Conservation (phyloP, 2,113 vertebrate species). For the Scolopax mira region DNA sequence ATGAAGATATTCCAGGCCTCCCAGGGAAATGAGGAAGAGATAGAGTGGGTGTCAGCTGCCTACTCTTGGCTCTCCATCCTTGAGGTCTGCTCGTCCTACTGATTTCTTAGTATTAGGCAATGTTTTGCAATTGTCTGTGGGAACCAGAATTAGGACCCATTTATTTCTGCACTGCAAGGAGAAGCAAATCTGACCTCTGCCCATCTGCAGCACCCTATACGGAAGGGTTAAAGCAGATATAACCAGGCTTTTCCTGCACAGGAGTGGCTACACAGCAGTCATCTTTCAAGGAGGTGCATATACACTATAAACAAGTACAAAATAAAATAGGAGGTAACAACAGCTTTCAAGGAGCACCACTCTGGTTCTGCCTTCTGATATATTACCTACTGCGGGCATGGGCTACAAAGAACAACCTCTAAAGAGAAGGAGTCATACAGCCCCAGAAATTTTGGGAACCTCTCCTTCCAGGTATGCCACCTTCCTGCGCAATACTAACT, state of each 20-base stretch:
- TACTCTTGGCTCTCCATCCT: not conserved
- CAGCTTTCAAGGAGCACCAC: not conserved
- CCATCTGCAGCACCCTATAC: not conserved
- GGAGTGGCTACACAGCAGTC: not conserved
- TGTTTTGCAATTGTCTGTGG: not conserved
- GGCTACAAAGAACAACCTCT: not conserved
- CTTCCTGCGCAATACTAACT: not conserved
- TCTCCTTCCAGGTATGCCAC: not conserved
- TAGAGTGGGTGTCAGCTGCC: not conserved
- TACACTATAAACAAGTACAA: not conserved
- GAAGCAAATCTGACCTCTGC: not conserved
- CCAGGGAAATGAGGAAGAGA: not conserved
- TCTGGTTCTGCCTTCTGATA: not conserved
- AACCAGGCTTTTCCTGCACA: not conserved
- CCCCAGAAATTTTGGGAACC: not conserved
- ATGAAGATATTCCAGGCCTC: not conserved
- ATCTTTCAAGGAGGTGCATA: not conserved
- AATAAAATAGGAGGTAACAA: not conserved
- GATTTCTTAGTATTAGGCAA: not conserved
- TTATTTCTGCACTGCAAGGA: not conserved
- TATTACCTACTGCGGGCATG: accelerated
- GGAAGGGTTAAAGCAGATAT: not conserved
- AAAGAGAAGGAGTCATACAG: not conserved
- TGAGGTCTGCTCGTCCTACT: not conserved
- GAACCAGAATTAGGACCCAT: not conserved